These are phyloP conservation scores for Nasonia oneida DNA, from an alignment of 2,888 invertebrate genomes.

Conservation along the genomic window DNA sequence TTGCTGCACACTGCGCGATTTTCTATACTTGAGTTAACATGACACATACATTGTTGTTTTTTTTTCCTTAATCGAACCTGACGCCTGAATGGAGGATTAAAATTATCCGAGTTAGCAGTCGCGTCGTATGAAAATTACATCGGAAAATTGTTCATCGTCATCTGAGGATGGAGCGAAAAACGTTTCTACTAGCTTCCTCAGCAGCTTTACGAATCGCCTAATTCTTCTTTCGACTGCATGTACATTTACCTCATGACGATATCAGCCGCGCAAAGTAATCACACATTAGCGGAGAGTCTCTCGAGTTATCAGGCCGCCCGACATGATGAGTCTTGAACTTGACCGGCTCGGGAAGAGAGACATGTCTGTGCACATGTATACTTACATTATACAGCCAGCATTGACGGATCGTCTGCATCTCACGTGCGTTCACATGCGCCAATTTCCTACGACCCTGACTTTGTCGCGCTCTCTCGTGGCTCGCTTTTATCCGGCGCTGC, in stretches of 20 bases:
- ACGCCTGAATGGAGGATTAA: background rate
- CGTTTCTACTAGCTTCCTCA: too few species aligned
- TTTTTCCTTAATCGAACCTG: background rate
- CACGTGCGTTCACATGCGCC: background rate
- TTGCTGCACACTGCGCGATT: background rate
- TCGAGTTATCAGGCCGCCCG: background rate
- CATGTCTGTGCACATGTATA: background rate
- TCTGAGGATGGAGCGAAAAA: background rate
- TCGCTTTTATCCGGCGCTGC: background rate
- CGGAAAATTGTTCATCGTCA: background rate
- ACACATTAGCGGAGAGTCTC: background rate
- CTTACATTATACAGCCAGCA: background rate
- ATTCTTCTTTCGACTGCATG: too few species aligned
- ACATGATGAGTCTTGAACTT: background rate
- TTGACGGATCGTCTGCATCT: background rate
- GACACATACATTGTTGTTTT: background rate
- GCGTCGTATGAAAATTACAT: background rate
- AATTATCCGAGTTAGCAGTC: background rate
- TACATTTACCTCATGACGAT: too few species aligned
- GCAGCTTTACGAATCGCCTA: too few species aligned
- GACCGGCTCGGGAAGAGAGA: background rate
- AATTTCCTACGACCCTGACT: slow-evolving; percentile 24
- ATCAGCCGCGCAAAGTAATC: background rate
- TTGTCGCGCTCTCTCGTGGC: slow-evolving; percentile 2
- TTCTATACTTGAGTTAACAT: background rate